Conservation (phyloP, 2,888 invertebrate species). For the Matsumyia berberina region DNA sequence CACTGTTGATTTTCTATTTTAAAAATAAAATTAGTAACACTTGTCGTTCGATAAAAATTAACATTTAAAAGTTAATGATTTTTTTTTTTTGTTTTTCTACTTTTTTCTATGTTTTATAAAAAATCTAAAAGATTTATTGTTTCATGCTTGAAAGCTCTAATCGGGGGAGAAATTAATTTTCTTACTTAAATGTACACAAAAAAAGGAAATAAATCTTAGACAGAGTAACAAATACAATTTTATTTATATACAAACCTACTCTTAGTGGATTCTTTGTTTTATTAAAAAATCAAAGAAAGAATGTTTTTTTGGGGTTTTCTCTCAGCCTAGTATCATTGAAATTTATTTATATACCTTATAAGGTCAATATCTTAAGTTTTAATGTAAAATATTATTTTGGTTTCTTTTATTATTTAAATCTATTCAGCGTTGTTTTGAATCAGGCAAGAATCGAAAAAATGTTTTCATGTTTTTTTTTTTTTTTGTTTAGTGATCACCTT, state of each 20-base stretch:
- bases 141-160: conserved; percentile 28
- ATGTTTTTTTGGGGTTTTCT: background rate
- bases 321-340: conserved; percentile 39
- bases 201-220: conserved; percentile 26
- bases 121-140: conserved; percentile 51
- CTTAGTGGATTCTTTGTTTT: conserved; percentile 15
- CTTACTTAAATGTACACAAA: conserved; percentile 24
- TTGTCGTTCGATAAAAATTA: background rate
- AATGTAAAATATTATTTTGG: conserved; percentile 47
- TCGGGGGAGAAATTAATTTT: conserved; percentile 3
- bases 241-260: conserved; percentile 37
- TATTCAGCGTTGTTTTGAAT: conserved; percentile 71
- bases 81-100: background rate
- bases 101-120: too few relatives aligned
- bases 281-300: conserved; percentile 1
- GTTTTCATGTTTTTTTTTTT: conserved; percentile 25
- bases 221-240: conserved; percentile 38
- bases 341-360: conserved; percentile 41
- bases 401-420: conserved; percentile 35
- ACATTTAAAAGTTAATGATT: conserved; percentile 2
- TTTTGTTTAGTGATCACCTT: conserved; percentile 36
- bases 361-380: conserved; percentile 36
- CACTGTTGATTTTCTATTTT: conserved; percentile 3
- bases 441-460: conserved; percentile 60
- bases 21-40: conserved; percentile 18